Evolutionary conservation across 1,140 invertebrate species (phyloP), one percentile per base, ranked within the genome.

Genomic region (Zaprionus lachaisei): DNA sequence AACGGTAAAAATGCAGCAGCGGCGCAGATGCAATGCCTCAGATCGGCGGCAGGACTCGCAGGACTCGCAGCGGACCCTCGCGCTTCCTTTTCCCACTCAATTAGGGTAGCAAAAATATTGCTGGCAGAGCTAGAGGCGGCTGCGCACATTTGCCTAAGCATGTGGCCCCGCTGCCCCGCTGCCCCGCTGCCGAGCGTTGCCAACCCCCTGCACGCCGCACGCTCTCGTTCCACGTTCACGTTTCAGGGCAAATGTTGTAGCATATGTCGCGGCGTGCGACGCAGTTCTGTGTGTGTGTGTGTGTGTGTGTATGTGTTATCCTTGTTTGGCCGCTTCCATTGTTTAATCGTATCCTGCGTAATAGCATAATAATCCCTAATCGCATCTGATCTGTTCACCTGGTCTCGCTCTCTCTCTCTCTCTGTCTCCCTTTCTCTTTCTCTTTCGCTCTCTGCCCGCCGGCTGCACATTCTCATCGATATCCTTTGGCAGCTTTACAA

Each of bases 341-440:
- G 85, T 90, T 90, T 90, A 90, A 90, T 90, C 85, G 86, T 80
- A 90, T 90, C 85, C 85, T 90, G 85, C 85, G 85, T 90, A 90
- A 90, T 90, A 90, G 85, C 85, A 90, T 90, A 90, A 90, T 90
- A 90, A 90, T 90, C 85, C 85, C 85, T 90, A 90, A 90, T 90
- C 85, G 85, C 85, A 91, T 91, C 85, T 84, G 85, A 90, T 90
- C 86, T 78, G 85, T 90, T 91, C 86, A 90, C 81, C 85, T 89
- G 85, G 85, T 85, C 64, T 11, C 41, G 9, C 56, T 41, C 61
- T 51, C 37, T 37, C 31, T 37, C 56, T 54, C 17, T 61, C 54
- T 28, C 31, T 55, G 9, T 64, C 34, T 15, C 57, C n/a, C n/a
- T n/a, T n/a, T n/a, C n/a, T 28, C 31, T 55, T 14, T 64, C 34